Percentiles rank a stretch among this genome's conserved stretches.
phyloP scores from a whole-genome alignment of 2,797 vertebrate species.

The Alcedo atthis region DNA sequence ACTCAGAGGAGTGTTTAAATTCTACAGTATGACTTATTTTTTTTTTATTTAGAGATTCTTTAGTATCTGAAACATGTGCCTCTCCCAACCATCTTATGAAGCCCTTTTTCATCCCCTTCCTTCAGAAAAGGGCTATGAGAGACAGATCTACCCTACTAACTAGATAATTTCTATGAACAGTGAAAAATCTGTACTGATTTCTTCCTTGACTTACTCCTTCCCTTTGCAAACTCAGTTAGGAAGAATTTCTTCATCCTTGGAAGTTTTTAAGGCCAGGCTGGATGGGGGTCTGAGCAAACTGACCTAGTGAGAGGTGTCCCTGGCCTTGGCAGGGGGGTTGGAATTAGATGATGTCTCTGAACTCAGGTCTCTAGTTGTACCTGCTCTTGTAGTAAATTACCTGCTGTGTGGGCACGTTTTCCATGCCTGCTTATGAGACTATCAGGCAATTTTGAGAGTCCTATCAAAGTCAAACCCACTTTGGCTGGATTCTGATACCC shows the following conservation, averaged over 20 bases:
- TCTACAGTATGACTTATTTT: not conserved
- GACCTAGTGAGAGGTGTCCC: no score
- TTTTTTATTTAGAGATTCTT: not conserved
- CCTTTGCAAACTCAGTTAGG: not conserved
- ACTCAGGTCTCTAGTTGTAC: not conserved
- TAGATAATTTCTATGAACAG: not conserved
- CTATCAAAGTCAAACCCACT: not conserved
- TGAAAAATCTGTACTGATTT: not conserved
- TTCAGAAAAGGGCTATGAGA: not conserved
- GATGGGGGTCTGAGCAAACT: no score
- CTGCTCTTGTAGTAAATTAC: not conserved
- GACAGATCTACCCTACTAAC: not conserved
- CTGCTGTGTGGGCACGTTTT: not conserved
- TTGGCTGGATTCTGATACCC: not conserved
- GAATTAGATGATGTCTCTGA: not conserved
- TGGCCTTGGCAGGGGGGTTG: no score
- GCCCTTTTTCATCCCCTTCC: not conserved
- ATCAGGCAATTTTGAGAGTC: not conserved
- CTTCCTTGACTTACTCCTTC: not conserved
- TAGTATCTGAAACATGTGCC: not conserved
- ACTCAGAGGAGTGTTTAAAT: not conserved
- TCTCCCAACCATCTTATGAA: not conserved
- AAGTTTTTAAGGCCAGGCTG: no score
- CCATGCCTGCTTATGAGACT: not conserved
- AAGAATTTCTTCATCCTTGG: no score